A percentile compares a stretch with the other conserved stretches of the same genome.
Conservation (phyloP, 1,140 invertebrate genomes). For the Papilio dardanus region DNA sequence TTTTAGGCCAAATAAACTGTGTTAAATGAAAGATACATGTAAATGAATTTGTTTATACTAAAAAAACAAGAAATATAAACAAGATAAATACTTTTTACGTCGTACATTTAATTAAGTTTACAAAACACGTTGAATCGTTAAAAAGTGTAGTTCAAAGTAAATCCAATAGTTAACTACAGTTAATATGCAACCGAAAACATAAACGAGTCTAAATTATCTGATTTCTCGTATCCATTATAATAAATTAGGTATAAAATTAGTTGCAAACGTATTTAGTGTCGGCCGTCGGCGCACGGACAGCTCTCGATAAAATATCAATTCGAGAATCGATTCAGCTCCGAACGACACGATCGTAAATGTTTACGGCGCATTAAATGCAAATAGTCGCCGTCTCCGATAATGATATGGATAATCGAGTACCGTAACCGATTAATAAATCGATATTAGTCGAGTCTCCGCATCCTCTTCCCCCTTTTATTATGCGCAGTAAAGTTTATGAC, state of each 20-base stretch:
- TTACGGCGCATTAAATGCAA: conserved; percentile 68
- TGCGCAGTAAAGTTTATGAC: conserved; percentile 13
- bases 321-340: conserved; percentile 58
- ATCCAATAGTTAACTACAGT: background rate
- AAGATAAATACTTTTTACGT: background rate
- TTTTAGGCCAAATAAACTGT: background rate
- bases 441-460: conserved; percentile 20
- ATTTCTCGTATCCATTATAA: conserved; percentile 46
- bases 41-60: background rate
- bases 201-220: conserved; percentile 35
- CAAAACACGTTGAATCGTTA: conserved; percentile 2
- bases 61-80: background rate
- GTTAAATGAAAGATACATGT: background rate
- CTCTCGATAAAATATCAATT: conserved; percentile 73
- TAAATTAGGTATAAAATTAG: conserved; percentile 56
- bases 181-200: conserved; percentile 35
- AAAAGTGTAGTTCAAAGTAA: background rate
- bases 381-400: conserved; percentile 58
- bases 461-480: conserved; percentile 22
- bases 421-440: conserved; percentile 55
- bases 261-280: conserved; percentile 45
- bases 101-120: conserved; percentile 15
- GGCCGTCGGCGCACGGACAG: conserved; percentile 39
- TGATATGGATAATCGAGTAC: conserved; percentile 57
- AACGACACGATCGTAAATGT: conserved; percentile 66